Percentiles rank a stretch among this genome's conserved stretches.
Evolutionary conservation across 2,113 vertebrate species (phyloP).

Genomic region (Cyprinodon variegatus): DNA sequence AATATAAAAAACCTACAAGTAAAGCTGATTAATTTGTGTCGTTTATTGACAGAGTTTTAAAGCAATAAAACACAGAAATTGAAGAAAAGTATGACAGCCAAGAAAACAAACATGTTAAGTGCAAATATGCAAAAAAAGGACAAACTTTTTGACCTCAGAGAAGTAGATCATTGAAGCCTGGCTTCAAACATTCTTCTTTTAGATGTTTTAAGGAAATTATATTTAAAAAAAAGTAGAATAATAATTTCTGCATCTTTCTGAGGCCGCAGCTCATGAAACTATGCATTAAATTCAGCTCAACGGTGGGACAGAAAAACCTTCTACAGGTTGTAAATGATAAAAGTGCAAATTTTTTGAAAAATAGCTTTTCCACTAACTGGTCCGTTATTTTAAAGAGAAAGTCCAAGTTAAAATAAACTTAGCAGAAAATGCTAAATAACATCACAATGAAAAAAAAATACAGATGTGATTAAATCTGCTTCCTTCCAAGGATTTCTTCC

Average conservation of each 20-base stretch:
- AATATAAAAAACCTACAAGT: neutral
- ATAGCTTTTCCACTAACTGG: too few species aligned
- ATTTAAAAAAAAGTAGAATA: neutral
- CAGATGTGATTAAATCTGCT: neutral
- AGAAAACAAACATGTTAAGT: constrained; percentile 46
- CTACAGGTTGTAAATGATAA: too few species aligned
- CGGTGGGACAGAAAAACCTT: too few species aligned
- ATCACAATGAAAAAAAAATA: neutral
- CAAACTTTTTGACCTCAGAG: constrained; percentile 29
- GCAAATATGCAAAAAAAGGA: constrained; percentile 26
- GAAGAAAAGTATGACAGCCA: constrained; percentile 45
- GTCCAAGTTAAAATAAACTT: too few species aligned
- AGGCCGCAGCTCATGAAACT: constrained; percentile 11
- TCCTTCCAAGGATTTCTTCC: neutral
- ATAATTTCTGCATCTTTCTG: constrained; percentile 4
- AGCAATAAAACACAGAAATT: constrained; percentile 47
- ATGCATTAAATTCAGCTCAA: too few species aligned
- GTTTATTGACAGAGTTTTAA: constrained; percentile 40
- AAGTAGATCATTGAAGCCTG: constrained; percentile 16
- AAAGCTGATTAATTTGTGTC: constrained; percentile 14
- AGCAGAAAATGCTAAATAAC: too few species aligned
- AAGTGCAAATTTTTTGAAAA: too few species aligned
- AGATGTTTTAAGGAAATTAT: constrained; percentile 9
- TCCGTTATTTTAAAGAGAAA: too few species aligned
- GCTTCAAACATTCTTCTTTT: neutral